These are phyloP conservation scores for Panulirus ornatus DNA, from an alignment of 1,140 invertebrate species.

Conservation along the genomic window DNA sequence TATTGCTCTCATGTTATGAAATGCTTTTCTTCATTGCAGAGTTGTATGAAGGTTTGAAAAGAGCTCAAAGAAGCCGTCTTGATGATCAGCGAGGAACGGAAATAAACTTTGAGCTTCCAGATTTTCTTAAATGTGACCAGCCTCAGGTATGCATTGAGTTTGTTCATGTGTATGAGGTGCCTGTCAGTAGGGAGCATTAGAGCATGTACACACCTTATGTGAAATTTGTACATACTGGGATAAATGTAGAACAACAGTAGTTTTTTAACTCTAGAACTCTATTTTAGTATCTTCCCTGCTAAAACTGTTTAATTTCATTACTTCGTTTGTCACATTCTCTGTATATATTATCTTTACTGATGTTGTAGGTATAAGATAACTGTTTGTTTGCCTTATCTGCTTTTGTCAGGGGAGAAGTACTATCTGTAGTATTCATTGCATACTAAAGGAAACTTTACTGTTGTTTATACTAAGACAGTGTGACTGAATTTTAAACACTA, in stretches of 20 bases:
- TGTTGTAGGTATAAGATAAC: too few relatives aligned
- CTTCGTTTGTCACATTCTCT: not conserved
- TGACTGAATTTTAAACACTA: not conserved
- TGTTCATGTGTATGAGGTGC: not conserved
- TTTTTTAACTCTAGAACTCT: not conserved
- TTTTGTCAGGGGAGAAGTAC: too few relatives aligned
- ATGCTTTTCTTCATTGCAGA: slow-evolving; percentile 79
- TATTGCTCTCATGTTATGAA: too few relatives aligned
- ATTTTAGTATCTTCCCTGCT: not conserved
- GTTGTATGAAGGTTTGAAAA: slow-evolving; percentile 87
- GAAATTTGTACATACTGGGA: not conserved
- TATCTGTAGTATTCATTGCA: too few relatives aligned
- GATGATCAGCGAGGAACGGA: slow-evolving; percentile 91
- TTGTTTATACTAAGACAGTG: not conserved
- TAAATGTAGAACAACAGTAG: not conserved
- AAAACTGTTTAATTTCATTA: too few relatives aligned
- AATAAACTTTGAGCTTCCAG: slow-evolving; percentile 89
- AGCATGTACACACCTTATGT: not conserved
- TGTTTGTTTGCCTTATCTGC: too few relatives aligned
- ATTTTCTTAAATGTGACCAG: slow-evolving; percentile 81
- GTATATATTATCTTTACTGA: too few relatives aligned
- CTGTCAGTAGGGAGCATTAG: not conserved
- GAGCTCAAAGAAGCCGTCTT: slow-evolving; percentile 85
- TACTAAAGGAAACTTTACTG: not conserved
- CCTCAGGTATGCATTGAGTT: slow-evolving; percentile 44